phyloP scores from a whole-genome alignment of 1,140 invertebrate species.

The Bombus impatiens region DNA sequence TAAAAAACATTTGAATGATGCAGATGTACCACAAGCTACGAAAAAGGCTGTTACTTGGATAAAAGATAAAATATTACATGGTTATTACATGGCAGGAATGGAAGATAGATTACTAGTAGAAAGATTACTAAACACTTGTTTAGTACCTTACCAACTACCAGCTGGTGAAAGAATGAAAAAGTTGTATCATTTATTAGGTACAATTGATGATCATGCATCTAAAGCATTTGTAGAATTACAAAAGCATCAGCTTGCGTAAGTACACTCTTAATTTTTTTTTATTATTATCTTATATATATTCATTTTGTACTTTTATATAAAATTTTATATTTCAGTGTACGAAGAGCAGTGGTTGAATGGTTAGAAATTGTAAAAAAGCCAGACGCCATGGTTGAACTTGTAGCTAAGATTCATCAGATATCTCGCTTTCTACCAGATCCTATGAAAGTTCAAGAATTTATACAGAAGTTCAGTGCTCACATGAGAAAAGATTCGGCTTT shows the following conservation, averaged over 20 bases:
- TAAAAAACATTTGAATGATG: constrained; percentile 93
- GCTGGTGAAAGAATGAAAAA: constrained; percentile 96
- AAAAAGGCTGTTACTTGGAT: constrained; percentile 97
- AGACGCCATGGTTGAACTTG: constrained; percentile 88
- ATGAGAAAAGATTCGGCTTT: constrained; percentile 90
- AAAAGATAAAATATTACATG: constrained; percentile 98
- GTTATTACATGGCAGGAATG: constrained; percentile 92
- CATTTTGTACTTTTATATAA: constrained; percentile 10
- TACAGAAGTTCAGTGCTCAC: constrained; percentile 93
- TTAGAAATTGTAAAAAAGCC: constrained; percentile 90
- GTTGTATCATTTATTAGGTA: constrained; percentile 94
- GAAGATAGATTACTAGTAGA: constrained; percentile 95
- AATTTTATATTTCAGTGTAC: constrained; percentile 83
- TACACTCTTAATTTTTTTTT: constrained; percentile 43
- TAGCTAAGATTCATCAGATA: constrained; percentile 84
- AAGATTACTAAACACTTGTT: constrained; percentile 95
- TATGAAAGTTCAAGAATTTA: constrained; percentile 95
- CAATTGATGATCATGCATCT: constrained; percentile 96
- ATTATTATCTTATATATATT: not conserved
- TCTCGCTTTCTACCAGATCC: constrained; percentile 94
- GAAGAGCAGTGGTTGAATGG: constrained; percentile 93
- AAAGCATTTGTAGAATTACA: constrained; percentile 98
- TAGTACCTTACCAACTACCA: constrained; percentile 96
- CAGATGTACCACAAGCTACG: constrained; percentile 91
- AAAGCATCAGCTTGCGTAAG: constrained; percentile 92